Evolutionary conservation across 2,113 vertebrate species (phyloP).

Genomic region (Alosa alosa): DNA sequence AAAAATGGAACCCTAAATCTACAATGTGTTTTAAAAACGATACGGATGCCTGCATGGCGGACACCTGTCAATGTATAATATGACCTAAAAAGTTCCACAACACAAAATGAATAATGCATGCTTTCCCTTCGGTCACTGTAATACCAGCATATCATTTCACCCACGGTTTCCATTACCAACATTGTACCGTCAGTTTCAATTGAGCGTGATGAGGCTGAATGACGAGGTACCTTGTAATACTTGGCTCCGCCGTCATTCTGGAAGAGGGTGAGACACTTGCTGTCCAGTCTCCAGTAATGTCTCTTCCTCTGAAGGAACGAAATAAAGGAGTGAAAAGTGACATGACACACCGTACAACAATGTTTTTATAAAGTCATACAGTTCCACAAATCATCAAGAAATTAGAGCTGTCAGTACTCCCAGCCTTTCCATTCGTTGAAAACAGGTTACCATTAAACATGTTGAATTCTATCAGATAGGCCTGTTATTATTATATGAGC

Average conservation of each 20-base stretch:
- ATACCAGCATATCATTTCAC: not conserved
- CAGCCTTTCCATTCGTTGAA: not conserved
- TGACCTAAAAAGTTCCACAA: not conserved
- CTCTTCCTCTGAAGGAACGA: conserved; percentile 84
- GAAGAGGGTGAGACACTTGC: conserved; percentile 93
- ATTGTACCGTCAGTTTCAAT: not conserved
- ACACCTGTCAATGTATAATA: not conserved
- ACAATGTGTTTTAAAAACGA: not conserved
- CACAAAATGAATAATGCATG: not conserved
- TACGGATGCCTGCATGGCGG: not conserved
- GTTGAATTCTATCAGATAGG: not conserved
- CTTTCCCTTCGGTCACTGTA: not conserved
- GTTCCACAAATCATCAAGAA: not conserved
- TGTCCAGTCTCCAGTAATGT: conserved; percentile 97
- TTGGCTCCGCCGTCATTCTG: conserved; percentile 97
- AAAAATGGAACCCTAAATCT: not conserved
- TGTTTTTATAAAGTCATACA: too few relatives aligned
- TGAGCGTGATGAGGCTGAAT: not conserved
- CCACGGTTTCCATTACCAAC: not conserved
- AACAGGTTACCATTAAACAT: not conserved
- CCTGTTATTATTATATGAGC: not conserved
- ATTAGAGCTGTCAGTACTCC: not conserved
- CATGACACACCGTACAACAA: not conserved
- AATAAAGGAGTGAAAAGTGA: not conserved
- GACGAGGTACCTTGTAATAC: conserved; percentile 86